These are phyloP conservation scores for Archilochus colubris DNA, from an alignment of 2,113 vertebrate genomes.

Conservation along the genomic window DNA sequence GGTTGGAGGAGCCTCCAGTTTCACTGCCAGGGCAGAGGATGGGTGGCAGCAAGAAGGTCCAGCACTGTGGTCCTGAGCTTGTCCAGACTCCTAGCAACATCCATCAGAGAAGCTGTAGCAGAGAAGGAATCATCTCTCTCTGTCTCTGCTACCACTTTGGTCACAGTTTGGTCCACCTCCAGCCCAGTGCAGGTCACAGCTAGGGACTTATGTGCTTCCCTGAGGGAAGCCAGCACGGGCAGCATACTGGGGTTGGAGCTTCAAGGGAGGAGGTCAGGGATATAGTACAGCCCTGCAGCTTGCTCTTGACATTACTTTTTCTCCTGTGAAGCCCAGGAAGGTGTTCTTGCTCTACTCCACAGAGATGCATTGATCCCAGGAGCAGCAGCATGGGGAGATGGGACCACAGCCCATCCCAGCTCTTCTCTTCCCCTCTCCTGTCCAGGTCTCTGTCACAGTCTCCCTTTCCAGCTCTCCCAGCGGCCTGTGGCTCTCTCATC, in stretches of 20 bases:
- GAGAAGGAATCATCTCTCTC: background rate
- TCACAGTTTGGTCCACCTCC: background rate
- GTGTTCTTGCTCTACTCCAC: background rate
- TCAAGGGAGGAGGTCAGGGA: background rate
- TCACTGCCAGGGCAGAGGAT: background rate
- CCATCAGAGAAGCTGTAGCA: background rate
- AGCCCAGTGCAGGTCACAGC: background rate
- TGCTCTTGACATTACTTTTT: rapidly evolving
- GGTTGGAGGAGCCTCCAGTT: background rate
- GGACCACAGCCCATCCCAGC: background rate
- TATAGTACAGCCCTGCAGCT: rapidly evolving
- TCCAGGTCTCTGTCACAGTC: conserved; percentile 3
- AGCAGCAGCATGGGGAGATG: background rate
- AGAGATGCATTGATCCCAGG: rapidly evolving
- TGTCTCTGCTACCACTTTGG: background rate
- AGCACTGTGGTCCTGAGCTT: background rate
- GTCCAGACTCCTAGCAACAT: background rate
- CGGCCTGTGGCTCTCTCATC: conserved; percentile 62
- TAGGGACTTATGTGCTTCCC: background rate
- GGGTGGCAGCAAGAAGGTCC: background rate
- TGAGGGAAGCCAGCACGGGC: rapidly evolving
- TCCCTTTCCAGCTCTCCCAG: background rate
- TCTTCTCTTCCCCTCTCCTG: conserved; percentile 27
- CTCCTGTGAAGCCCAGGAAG: background rate
- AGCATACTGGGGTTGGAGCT: background rate